Evolutionary conservation across 2,113 vertebrate species (phyloP).

Genomic region (Boleophthalmus pectinirostris): DNA sequence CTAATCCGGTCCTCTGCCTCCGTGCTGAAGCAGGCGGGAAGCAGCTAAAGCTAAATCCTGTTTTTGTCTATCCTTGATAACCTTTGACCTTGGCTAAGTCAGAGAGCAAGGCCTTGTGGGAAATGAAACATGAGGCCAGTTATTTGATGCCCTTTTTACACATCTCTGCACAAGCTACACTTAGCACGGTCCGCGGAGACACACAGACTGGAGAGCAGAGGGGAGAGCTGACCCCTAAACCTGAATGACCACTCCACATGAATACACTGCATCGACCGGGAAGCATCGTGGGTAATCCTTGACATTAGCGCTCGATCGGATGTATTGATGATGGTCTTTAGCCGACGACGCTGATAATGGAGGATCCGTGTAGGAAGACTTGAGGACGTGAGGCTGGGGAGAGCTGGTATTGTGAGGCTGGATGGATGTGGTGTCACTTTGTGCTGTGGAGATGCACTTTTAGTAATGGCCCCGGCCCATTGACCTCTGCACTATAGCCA

Average conservation of each 20-base stretch:
- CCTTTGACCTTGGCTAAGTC: slow-evolving; percentile 60
- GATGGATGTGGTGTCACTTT: slow-evolving; percentile 63
- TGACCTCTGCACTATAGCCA: neutral
- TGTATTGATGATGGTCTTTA: slow-evolving; percentile 51
- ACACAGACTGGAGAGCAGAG: slow-evolving; percentile 10
- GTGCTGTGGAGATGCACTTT: slow-evolving; percentile 62
- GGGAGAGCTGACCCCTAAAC: slow-evolving; percentile 38
- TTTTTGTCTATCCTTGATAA: slow-evolving; percentile 56
- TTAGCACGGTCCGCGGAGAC: slow-evolving; percentile 12
- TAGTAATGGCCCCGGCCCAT: slow-evolving; percentile 35
- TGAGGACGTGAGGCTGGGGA: slow-evolving; percentile 30
- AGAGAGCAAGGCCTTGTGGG: slow-evolving; percentile 50
- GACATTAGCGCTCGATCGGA: slow-evolving; percentile 38
- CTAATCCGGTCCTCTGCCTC: slow-evolving; percentile 44
- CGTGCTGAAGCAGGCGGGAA: slow-evolving; percentile 34
- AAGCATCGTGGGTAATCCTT: slow-evolving; percentile 37
- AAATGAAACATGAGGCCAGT: slow-evolving; percentile 59
- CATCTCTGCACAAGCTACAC: slow-evolving; percentile 44
- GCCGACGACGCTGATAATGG: slow-evolving; percentile 48
- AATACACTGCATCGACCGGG: slow-evolving; percentile 44
- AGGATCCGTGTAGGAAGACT: slow-evolving; percentile 37
- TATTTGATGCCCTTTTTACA: slow-evolving; percentile 56
- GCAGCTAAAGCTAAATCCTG: slow-evolving; percentile 47
- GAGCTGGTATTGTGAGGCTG: slow-evolving; percentile 49
- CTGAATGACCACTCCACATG: slow-evolving; percentile 45